These are phyloP conservation scores for Salvator merianae DNA, from an alignment of 2,113 vertebrate genomes.

Conservation along the genomic window DNA sequence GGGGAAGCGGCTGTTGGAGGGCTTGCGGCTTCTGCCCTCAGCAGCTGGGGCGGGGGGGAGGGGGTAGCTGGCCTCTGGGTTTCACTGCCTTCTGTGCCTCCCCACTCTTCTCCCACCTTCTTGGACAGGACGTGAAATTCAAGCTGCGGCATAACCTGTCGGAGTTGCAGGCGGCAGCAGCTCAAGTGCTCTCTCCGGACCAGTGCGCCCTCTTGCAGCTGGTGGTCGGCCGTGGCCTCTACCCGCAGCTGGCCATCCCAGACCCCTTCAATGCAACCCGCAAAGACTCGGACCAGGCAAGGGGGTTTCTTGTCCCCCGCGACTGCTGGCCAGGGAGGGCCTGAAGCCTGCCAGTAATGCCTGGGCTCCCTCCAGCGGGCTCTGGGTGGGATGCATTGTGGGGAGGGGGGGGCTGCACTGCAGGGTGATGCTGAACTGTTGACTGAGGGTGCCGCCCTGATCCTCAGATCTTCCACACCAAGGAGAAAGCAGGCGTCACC, in stretches of 20 bases:
- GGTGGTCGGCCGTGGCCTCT: slow-evolving; percentile 87
- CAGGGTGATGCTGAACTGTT: accelerated
- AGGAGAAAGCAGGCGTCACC: slow-evolving; percentile 84
- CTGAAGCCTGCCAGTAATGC: too few relatives aligned
- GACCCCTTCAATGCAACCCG: slow-evolving; percentile 87
- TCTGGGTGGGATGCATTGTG: background rate
- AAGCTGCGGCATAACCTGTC: slow-evolving; percentile 87
- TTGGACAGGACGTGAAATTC: slow-evolving; percentile 88
- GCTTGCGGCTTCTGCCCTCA: too few relatives aligned
- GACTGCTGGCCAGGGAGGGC: too few relatives aligned
- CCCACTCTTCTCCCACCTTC: accelerated
- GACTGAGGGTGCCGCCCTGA: accelerated
- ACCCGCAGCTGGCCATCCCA: slow-evolving; percentile 87
- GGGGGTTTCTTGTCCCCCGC: accelerated
- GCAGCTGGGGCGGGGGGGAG: background rate
- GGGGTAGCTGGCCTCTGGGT: accelerated
- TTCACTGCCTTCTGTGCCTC: too few relatives aligned
- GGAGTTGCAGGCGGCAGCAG: slow-evolving; percentile 78
- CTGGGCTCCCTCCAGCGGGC: too few relatives aligned
- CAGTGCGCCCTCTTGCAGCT: slow-evolving; percentile 84
- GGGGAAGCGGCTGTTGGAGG: background rate
- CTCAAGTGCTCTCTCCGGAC: slow-evolving; percentile 67
- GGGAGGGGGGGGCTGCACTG: background rate
- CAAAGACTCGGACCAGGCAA: slow-evolving; percentile 91
- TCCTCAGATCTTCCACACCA: slow-evolving; percentile 89